Conservation (phyloP, 2,113 vertebrate species). For the Nibea coibor region DNA sequence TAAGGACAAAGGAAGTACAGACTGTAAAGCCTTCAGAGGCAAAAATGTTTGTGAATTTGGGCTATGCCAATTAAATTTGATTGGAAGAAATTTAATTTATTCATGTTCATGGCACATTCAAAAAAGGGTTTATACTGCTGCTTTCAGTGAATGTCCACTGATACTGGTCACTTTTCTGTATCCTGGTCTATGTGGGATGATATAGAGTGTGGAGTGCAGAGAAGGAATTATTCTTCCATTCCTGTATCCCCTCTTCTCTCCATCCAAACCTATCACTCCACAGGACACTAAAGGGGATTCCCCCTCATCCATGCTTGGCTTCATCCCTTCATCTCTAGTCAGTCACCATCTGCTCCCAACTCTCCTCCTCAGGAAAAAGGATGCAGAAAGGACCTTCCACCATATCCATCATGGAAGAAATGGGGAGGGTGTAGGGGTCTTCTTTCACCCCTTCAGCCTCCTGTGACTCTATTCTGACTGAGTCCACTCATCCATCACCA, state of each 20-base stretch:
- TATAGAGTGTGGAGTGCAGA: slow-evolving; percentile 6
- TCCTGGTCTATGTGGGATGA: slow-evolving; percentile 18
- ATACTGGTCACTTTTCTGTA: slow-evolving; percentile 24
- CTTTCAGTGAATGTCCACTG: slow-evolving; percentile 2
- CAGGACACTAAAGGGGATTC: slow-evolving; percentile 33
- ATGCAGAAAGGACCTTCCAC: slow-evolving; percentile 32
- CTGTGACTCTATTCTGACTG: slow-evolving; percentile 40
- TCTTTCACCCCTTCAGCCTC: slow-evolving; percentile 18
- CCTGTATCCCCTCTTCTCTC: slow-evolving; percentile 12
- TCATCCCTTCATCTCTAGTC: slow-evolving; percentile 40
- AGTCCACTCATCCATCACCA: slow-evolving; percentile 36
- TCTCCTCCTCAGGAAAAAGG: slow-evolving; percentile 19
- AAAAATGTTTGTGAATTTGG: too few species aligned
- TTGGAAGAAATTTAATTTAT: too few species aligned
- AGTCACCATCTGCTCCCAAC: slow-evolving; percentile 35
- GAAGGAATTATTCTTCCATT: slow-evolving; percentile 38
- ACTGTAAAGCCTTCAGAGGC: too few species aligned
- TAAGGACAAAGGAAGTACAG: too few species aligned
- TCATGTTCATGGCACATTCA: not conserved
- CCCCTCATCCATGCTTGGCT: slow-evolving; percentile 16
- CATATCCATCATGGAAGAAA: slow-evolving; percentile 48
- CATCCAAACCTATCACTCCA: slow-evolving; percentile 29
- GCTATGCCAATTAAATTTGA: too few species aligned
- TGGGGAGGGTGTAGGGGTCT: not conserved
- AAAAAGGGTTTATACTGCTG: slow-evolving; percentile 2